Percentiles rank a stretch among this genome's conserved stretches.
These are phyloP conservation scores for Notocelia uddmanniana DNA, from an alignment of 2,888 invertebrate genomes.

Conservation along the genomic window DNA sequence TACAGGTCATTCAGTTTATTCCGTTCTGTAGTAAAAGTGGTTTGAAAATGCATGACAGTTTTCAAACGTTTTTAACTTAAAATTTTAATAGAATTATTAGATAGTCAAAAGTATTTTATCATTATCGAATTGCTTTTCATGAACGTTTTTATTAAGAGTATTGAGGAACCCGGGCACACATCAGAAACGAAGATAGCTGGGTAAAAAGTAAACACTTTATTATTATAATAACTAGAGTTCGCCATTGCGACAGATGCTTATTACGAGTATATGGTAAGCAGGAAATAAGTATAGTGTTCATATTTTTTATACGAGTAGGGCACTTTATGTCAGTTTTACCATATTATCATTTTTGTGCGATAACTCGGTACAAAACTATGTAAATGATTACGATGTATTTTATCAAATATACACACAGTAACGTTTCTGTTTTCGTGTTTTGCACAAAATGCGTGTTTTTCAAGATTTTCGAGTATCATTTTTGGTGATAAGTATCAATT, in stretches of 20 bases:
- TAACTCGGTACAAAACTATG: neutral
- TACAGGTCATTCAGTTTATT: slow-evolving; percentile 71
- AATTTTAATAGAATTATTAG: slow-evolving; percentile 8
- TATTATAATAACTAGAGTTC: neutral
- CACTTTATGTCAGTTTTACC: neutral
- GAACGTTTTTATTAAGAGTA: neutral
- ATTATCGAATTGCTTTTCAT: slow-evolving; percentile 9
- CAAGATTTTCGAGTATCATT: no score
- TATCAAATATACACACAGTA: no score
- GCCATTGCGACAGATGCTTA: neutral
- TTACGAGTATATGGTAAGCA: neutral
- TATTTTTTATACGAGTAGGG: neutral
- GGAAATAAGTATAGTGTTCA: neutral
- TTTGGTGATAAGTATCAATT: no score
- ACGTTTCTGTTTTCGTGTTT: no score
- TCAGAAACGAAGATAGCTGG: neutral
- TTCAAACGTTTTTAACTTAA: slow-evolving; percentile 11
- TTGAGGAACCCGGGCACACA: neutral
- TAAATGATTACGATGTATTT: no score
- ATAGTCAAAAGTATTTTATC: slow-evolving; percentile 4
- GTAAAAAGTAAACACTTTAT: neutral
- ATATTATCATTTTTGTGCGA: no score
- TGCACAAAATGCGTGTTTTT: no score
- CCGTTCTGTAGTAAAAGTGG: slow-evolving; percentile 66
- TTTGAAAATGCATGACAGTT: slow-evolving; percentile 36